Evolutionary conservation across 2,797 vertebrate species (phyloP).

Genomic region (Mionectes olivaceus): DNA sequence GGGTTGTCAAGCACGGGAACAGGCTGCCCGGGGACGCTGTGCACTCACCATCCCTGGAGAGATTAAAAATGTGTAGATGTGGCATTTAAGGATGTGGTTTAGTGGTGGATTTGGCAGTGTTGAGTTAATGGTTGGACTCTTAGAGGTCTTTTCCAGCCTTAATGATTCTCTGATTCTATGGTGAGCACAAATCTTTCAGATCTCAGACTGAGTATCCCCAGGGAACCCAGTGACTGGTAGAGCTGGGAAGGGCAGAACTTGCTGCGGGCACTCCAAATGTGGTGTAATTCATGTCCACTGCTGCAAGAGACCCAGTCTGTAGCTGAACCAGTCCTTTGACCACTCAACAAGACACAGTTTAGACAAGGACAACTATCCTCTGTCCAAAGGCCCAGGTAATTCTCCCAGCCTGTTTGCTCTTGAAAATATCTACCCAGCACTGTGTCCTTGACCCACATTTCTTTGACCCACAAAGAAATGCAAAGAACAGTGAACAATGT

Average conservation of each 20-base stretch:
- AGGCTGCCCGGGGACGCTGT: neutral
- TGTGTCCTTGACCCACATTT: neutral
- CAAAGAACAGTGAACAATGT: neutral
- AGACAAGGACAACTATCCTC: neutral
- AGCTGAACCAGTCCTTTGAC: neutral
- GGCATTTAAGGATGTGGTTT: neutral
- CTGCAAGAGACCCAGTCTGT: neutral
- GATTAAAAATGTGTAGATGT: neutral
- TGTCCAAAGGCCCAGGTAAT: neutral
- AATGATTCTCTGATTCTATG: neutral
- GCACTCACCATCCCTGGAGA: neutral
- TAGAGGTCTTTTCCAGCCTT: neutral
- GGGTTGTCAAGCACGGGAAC: too few relatives aligned
- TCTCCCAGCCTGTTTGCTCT: neutral
- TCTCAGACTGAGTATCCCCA: neutral
- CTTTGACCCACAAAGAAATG: neutral
- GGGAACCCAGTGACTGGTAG: neutral
- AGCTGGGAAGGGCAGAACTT: neutral
- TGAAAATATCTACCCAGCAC: neutral
- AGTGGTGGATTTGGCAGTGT: neutral
- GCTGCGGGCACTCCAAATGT: neutral
- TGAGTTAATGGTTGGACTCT: neutral
- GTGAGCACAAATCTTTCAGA: neutral
- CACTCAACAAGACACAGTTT: neutral
- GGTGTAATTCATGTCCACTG: neutral